These are phyloP conservation scores for Aproaerema taeniolella DNA, from an alignment of 2,888 invertebrate species.

Conservation along the genomic window DNA sequence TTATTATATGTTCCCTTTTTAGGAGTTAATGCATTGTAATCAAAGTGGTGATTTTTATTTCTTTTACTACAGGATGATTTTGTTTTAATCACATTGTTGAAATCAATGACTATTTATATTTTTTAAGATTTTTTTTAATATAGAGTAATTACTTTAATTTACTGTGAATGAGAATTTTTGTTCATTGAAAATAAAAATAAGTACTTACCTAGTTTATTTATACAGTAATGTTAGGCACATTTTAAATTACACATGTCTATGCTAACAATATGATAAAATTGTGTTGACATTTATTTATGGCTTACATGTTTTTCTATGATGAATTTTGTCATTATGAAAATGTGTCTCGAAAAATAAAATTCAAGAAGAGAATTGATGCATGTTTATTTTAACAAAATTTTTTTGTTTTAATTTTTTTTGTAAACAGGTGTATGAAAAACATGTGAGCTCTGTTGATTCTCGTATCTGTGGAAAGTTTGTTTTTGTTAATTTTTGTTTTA, in stretches of 20 bases:
- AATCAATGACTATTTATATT: conserved; percentile 54
- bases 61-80: conserved; percentile 52
- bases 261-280: neutral
- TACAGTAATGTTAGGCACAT: conserved; percentile 18
- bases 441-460: conserved; percentile 21
- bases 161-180: conserved; percentile 39
- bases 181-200: conserved; percentile 33
- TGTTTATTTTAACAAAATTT: conserved; percentile 22
- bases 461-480: conserved; percentile 21
- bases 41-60: conserved; percentile 49
- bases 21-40: conserved; percentile 44
- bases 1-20: conserved; percentile 44
- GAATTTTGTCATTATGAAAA: conserved; percentile 2
- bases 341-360: neutral
- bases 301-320: conserved; percentile 28
- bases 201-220: conserved; percentile 18
- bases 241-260: too few relatives aligned
- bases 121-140: conserved; percentile 42
- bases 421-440: conserved; percentile 18
- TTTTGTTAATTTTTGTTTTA: conserved; percentile 25
- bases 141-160: conserved; percentile 35
- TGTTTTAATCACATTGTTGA: conserved; percentile 47
- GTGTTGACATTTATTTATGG: conserved; percentile 25
- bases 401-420: conserved; percentile 20
- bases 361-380: conserved; percentile 16